Evolutionary conservation across 2,797 vertebrate genomes (phyloP).

Genomic region (Schizothorax lantsangensis): DNA sequence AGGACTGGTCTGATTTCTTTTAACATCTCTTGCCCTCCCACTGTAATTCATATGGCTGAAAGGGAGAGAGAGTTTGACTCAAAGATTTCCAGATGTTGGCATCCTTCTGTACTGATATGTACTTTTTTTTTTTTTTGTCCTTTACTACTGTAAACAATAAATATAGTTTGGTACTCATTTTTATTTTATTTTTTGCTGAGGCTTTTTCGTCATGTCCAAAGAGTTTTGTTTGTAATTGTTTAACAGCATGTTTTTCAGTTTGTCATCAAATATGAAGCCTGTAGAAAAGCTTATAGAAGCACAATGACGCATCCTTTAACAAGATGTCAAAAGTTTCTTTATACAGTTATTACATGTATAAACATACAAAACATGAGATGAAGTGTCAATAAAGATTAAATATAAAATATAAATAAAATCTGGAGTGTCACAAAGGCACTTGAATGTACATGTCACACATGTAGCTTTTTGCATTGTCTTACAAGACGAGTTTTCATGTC

Average conservation of each 20-base stretch:
- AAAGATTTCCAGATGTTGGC: conserved; percentile 77
- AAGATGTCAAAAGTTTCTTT: conserved; percentile 50
- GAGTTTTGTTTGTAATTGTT: background rate
- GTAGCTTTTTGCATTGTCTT: conserved; percentile 18
- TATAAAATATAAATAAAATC: conserved; percentile 54
- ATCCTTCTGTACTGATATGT: conserved; percentile 87
- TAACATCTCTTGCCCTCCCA: conserved; percentile 52
- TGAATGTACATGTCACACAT: conserved; percentile 31
- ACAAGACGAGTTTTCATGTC: conserved; percentile 22
- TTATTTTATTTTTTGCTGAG: conserved; percentile 27
- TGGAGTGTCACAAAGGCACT: conserved; percentile 33
- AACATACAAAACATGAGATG: conserved; percentile 30
- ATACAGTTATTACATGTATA: conserved; percentile 51
- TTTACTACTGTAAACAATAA: conserved; percentile 93
- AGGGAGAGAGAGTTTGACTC: conserved; percentile 49
- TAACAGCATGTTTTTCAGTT: conserved; percentile 6
- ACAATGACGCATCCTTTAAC: conserved; percentile 25
- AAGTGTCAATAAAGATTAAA: conserved; percentile 50
- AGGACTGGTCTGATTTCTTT: conserved; percentile 48
- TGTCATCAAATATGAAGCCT: background rate
- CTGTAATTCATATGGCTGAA: conserved; percentile 53
- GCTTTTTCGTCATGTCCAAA: conserved; percentile 2
- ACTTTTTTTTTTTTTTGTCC: conserved; percentile 83
- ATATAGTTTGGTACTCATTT: conserved; percentile 89
- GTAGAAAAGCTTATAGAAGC: conserved; percentile 17